Evolutionary conservation across 2,113 vertebrate species (phyloP).

Genomic region (Rhea americana): DNA sequence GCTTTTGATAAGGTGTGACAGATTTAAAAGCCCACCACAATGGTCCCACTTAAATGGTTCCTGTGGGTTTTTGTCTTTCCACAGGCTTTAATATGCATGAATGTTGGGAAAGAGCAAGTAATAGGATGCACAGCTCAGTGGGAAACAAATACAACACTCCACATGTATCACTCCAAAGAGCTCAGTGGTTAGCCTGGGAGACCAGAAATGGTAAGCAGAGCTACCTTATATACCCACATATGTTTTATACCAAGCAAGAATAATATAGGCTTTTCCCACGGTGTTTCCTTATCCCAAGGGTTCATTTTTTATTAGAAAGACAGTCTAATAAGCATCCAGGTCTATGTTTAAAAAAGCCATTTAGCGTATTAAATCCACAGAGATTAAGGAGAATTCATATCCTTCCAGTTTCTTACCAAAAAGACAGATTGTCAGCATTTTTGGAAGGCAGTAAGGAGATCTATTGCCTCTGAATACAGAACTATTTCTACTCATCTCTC

Average conservation of each 20-base stretch:
- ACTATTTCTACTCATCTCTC: neutral
- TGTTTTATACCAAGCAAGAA: slow-evolving; percentile 13
- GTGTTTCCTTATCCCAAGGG: neutral
- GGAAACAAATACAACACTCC: neutral
- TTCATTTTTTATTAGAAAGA: slow-evolving; percentile 1
- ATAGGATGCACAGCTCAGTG: slow-evolving; percentile 1
- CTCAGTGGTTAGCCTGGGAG: neutral
- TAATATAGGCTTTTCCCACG: slow-evolving; percentile 1
- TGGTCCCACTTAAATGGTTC: neutral
- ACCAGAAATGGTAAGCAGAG: slow-evolving; percentile 31
- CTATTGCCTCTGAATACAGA: neutral
- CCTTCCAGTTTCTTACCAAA: neutral
- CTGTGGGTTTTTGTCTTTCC: neutral
- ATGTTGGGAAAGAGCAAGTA: slow-evolving; percentile 26
- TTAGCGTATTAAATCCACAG: neutral
- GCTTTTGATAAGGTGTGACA: neutral
- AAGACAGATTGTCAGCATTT: neutral
- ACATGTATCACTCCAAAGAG: neutral
- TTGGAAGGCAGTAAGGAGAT: neutral
- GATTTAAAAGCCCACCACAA: neutral
- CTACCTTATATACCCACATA: neutral
- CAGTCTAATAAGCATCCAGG: neutral
- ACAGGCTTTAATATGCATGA: neutral
- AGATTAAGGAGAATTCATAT: slow-evolving; percentile 1
- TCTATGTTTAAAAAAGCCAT: neutral